Conservation (phyloP, 1,140 invertebrate species). For the Hestina assimilis region DNA sequence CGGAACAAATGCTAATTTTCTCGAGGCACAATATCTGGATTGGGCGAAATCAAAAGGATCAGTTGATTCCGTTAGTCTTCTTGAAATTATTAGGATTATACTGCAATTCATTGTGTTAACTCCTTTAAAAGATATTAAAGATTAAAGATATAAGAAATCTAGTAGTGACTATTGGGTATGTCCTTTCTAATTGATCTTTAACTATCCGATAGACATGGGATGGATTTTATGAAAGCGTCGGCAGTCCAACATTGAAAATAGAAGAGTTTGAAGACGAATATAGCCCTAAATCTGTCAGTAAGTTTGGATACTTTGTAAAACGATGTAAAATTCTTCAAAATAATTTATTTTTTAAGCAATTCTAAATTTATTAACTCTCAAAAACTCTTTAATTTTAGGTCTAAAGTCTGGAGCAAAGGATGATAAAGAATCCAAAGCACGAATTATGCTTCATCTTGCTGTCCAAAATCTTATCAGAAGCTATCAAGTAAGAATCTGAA, state of each 20-base stretch:
- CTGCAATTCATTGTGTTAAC: too few relatives aligned
- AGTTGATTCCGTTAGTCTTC: slow-evolving; percentile 51
- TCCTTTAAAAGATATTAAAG: too few relatives aligned
- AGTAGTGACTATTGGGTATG: too few relatives aligned
- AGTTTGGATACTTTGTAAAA: slow-evolving; percentile 19
- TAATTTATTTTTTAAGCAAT: too few relatives aligned
- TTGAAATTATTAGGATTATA: background rate
- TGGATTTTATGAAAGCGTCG: slow-evolving; percentile 63
- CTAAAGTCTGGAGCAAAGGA: slow-evolving; percentile 12
- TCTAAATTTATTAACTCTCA: background rate
- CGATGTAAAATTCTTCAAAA: background rate
- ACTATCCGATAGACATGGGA: slow-evolving; percentile 65
- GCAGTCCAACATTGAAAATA: slow-evolving; percentile 46
- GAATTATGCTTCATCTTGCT: slow-evolving; percentile 52
- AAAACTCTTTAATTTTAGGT: slow-evolving; percentile 25
- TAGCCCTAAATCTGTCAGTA: slow-evolving; percentile 46
- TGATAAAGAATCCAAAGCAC: slow-evolving; percentile 28
- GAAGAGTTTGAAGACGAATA: slow-evolving; percentile 62
- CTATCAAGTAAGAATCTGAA: slow-evolving; percentile 58
- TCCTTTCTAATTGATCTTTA: background rate
- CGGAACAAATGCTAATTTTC: slow-evolving; percentile 60
- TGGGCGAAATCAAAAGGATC: slow-evolving; percentile 53
- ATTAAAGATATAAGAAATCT: too few relatives aligned
- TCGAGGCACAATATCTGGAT: slow-evolving; percentile 64
- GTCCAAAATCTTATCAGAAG: slow-evolving; percentile 60